phyloP scores from a whole-genome alignment of 2,888 invertebrate species.

The Apomyelois bistriatella region DNA sequence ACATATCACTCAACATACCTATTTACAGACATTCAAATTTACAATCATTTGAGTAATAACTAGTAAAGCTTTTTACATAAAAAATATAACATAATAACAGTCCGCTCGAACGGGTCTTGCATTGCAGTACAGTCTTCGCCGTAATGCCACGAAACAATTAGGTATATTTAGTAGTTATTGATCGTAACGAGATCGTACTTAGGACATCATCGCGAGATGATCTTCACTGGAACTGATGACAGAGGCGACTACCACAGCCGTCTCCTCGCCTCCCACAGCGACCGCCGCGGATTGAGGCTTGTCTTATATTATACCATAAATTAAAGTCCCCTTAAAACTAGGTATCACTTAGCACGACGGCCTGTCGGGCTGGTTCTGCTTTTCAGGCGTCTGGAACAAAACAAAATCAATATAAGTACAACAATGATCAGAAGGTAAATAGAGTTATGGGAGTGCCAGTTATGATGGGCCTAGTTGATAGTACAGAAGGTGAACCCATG shows the following conservation, averaged over 20 bases:
- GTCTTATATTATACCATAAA: constrained; percentile 64
- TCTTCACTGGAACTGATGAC: constrained; percentile 63
- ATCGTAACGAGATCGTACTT: constrained; percentile 78
- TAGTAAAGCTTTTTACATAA: constrained; percentile 79
- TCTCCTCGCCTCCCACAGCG: constrained; percentile 33
- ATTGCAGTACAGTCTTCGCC: constrained; percentile 74
- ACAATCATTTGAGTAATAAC: constrained; percentile 64
- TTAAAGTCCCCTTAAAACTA: constrained; percentile 63
- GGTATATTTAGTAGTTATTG: constrained; percentile 65
- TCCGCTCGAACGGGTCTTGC: constrained; percentile 52
- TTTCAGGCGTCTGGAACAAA: constrained; percentile 83
- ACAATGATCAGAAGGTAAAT: constrained; percentile 12
- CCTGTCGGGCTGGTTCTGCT: constrained; percentile 82
- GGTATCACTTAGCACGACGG: constrained; percentile 64
- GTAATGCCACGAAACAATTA: constrained; percentile 74
- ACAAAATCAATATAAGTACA: constrained; percentile 40
- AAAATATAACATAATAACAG: constrained; percentile 65
- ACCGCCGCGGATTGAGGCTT: constrained; percentile 30
- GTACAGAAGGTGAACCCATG: constrained; percentile 45
- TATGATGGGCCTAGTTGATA: constrained; percentile 32
- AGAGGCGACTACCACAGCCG: constrained; percentile 32
- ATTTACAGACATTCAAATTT: constrained; percentile 68
- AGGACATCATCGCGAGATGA: constrained; percentile 74
- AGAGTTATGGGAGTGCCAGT: constrained; percentile 23
- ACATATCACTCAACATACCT: constrained; percentile 62